phyloP scores from a whole-genome alignment of 2,797 vertebrate genomes.

The Gymnoscopelus braueri region DNA sequence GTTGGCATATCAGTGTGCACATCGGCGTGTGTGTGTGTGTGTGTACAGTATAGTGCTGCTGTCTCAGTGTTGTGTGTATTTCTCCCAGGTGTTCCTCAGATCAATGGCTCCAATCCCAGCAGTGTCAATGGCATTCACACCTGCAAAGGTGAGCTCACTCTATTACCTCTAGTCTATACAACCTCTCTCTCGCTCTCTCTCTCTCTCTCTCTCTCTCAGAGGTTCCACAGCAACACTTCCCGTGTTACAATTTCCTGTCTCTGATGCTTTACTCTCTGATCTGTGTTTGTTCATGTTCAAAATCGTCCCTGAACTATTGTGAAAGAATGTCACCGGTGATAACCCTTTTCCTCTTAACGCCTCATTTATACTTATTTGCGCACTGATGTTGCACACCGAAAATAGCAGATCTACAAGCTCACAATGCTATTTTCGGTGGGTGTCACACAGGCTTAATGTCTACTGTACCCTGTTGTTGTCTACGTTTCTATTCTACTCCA shows the following conservation, averaged over 20 bases:
- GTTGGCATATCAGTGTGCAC: not conserved
- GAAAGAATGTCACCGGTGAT: not conserved
- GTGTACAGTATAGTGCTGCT: conserved; percentile 29
- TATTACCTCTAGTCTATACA: no score
- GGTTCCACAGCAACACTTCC: not conserved
- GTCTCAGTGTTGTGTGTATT: conserved; percentile 65
- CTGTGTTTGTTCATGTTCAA: conserved; percentile 23
- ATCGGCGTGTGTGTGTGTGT: conserved; percentile 19
- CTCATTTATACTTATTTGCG: not conserved
- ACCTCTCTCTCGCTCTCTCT: not conserved
- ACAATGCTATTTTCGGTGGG: no score
- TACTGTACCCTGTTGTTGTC: conserved; percentile 11
- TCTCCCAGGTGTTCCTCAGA: conserved; percentile 88
- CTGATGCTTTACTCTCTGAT: conserved; percentile 21
- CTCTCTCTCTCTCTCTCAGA: conserved; percentile 2
- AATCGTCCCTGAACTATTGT: conserved; percentile 19
- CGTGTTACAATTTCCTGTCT: conserved; percentile 74
- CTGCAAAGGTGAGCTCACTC: conserved; percentile 94
- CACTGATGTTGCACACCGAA: no score
- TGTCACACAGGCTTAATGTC: no score
- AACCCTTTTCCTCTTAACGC: not conserved
- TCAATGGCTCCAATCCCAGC: conserved; percentile 84
- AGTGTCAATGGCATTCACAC: conserved; percentile 99
- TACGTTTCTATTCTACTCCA: not conserved
- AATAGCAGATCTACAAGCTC: no score